Base-by-base conservation (phyloP, 2,888 invertebrate genomes). In the Volucella inflata region DNA sequence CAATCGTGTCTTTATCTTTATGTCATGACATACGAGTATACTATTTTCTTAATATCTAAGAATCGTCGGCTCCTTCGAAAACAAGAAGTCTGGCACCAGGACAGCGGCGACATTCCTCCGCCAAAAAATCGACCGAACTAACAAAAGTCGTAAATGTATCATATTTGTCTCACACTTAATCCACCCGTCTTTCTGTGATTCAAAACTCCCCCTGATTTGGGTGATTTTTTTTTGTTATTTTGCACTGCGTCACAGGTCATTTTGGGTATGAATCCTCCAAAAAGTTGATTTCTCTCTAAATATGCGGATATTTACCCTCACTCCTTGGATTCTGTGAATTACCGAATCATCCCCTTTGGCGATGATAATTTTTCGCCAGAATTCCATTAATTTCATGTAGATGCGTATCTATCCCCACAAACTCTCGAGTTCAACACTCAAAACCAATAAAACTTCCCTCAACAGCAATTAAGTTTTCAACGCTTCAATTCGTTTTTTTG, bases 401-500 rank as follows among this genome's bases (percentile, higher is more conserved):
- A 17, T 17, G 12, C 16, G 42, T 14, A 42, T n/a, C 55, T 38
- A 60, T 36, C 16, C 16, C 64, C 38, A 30, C 65, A 8, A 76
- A 53, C 57, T 53, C 40, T 71, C 30, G 65, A 79, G 65, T 64
- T 84, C 83, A 75, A 75, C 83, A 83, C 79, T 64, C 51, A 55
- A 68, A 65, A 64, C 68, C 70, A 79, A 84, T 84, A 79, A 30
- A 79, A 70, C 53, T 53, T 70, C 53, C 40, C 21, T 65, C 59
- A 16, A 36, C 74, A 59, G 65, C 79, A 79, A 79, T 84, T 79
- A 84, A 75, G 70, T 79, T 84, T 84, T 84, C 83, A 84, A 74
- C 83, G 65, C 70, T 74, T 75, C 38, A 70, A 17, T 64, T 74
- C 55, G 40, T 16, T 68, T 51, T 71, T 62, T 40, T 44, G 38